phyloP scores from a whole-genome alignment of 2,888 invertebrate genomes.

The Acrobasis suavella region DNA sequence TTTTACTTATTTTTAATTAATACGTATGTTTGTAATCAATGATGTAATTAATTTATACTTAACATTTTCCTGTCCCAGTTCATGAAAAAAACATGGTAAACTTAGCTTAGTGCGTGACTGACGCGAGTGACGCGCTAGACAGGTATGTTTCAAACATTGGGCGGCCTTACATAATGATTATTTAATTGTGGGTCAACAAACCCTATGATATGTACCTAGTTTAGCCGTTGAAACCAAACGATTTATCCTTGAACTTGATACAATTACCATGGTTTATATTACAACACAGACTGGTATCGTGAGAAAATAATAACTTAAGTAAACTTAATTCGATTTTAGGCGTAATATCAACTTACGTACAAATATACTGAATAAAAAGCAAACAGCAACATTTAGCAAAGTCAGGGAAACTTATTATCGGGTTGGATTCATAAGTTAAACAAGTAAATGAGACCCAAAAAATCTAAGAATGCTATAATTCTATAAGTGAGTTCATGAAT shows the following conservation, averaged over 20 bases:
- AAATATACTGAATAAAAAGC: neutral
- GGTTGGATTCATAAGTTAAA: no score
- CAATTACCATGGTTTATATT: conserved; percentile 8
- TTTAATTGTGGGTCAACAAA: conserved; percentile 68
- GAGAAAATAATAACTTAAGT: neutral
- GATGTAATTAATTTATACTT: neutral
- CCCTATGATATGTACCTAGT: conserved; percentile 42
- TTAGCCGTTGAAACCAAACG: conserved; percentile 23
- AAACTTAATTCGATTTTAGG: neutral
- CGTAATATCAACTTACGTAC: neutral
- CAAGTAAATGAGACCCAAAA: no score
- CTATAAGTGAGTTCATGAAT: no score
- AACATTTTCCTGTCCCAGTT: conserved; percentile 18
- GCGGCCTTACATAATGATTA: conserved; percentile 54
- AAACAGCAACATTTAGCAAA: no score
- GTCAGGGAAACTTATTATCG: no score
- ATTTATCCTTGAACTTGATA: conserved; percentile 29
- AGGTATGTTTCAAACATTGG: conserved; percentile 48
- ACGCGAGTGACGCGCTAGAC: conserved; percentile 37
- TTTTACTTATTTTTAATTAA: no score
- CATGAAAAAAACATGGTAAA: conserved; percentile 31
- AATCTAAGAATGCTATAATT: no score
- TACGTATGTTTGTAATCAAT: neutral
- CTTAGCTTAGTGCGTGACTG: conserved; percentile 35
- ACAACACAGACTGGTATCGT: conserved; percentile 4